These are phyloP conservation scores for Theropithecus gelada DNA, from an alignment of 2,113 vertebrate species.

Conservation along the genomic window DNA sequence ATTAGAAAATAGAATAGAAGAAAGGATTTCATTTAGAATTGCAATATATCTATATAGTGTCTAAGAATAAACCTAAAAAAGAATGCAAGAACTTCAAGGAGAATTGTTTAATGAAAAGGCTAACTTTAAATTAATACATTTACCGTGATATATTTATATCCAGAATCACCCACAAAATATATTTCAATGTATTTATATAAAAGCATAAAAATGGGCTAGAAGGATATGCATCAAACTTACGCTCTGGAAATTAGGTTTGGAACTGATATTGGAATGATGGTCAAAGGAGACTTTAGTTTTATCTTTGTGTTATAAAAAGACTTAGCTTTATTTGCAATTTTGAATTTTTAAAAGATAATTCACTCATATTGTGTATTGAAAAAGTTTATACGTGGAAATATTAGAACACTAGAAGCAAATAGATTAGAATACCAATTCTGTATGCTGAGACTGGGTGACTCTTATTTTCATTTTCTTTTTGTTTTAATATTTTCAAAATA, in stretches of 20 bases:
- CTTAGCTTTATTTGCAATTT: background rate
- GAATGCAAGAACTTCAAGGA: background rate
- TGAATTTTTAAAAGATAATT: background rate
- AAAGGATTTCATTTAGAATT: conserved; percentile 18
- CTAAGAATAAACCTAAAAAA: conserved; percentile 12
- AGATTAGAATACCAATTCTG: background rate
- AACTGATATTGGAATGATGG: background rate
- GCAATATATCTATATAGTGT: background rate
- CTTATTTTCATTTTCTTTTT: conserved; percentile 14
- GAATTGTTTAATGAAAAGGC: background rate
- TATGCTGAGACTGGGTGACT: background rate
- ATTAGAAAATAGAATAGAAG: conserved; percentile 24
- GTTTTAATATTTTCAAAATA: background rate
- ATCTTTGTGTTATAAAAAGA: conserved; percentile 32
- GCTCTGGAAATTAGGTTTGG: background rate
- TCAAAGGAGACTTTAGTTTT: conserved; percentile 25
- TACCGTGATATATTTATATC: background rate
- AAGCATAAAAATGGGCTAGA: conserved; percentile 11
- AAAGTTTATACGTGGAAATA: background rate
- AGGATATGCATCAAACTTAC: background rate
- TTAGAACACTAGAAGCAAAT: background rate
- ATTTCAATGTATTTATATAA: conserved; percentile 36
- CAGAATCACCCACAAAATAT: conserved; percentile 11
- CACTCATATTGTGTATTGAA: background rate
- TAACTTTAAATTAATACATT: conserved; percentile 41